A percentile compares a stretch with the other conserved stretches of the same genome.
These are phyloP conservation scores for Pyrgus malvae DNA, from an alignment of 2,888 invertebrate genomes.

Conservation along the genomic window DNA sequence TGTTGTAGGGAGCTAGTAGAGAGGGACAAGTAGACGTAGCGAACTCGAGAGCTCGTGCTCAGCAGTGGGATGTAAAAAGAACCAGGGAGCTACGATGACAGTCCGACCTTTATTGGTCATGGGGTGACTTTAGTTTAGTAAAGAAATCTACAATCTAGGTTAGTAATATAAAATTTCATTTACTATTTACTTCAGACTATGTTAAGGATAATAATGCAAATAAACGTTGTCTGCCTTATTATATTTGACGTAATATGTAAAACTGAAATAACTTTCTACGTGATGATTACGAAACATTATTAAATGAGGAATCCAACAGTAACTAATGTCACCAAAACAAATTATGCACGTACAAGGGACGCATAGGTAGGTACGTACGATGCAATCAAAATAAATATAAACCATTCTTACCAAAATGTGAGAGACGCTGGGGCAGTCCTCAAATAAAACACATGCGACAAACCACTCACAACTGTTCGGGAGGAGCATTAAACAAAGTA, in stretches of 20 bases:
- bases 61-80: too few species aligned
- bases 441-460: constrained; percentile 40
- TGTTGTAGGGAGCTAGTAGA: too few species aligned
- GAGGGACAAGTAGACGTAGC: too few species aligned
- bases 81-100: too few species aligned
- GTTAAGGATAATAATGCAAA: too few species aligned
- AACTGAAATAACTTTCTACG: constrained; percentile 5
- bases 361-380: neutral
- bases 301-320: neutral
- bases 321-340: constrained; percentile 54
- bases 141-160: too few species aligned
- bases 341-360: constrained; percentile 11
- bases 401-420: constrained; percentile 27
- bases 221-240: too few species aligned
- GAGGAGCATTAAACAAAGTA: constrained; percentile 39
- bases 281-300: constrained; percentile 3
- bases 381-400: constrained; percentile 20
- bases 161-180: too few species aligned
- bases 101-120: too few species aligned
- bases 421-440: constrained; percentile 9
- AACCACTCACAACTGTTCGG: constrained; percentile 53
- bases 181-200: too few species aligned
- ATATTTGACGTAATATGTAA: neutral
- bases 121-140: too few species aligned
- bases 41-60: too few species aligned